phyloP scores from a whole-genome alignment of 2,888 invertebrate genomes.

The Galerucella pusilla region DNA sequence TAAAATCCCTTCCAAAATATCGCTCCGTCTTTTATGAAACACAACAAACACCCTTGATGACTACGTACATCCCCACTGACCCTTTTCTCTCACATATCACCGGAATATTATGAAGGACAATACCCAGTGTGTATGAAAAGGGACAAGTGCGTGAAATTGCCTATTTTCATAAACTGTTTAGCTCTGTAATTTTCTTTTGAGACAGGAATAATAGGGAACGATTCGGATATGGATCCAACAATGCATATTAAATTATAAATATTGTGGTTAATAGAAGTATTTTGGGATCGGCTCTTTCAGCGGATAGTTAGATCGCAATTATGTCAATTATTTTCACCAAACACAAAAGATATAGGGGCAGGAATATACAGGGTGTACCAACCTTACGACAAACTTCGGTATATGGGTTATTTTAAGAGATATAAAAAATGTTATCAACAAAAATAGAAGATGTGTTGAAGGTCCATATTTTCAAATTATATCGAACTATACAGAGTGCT shows the following conservation, averaged over 20 bases:
- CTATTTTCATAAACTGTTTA: background rate
- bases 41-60: slow-evolving; percentile 35
- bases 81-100: slow-evolving; percentile 22
- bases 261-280: background rate
- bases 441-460: too few relatives aligned
- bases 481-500: too few relatives aligned
- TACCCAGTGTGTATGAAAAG: background rate
- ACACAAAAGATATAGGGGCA: too few relatives aligned
- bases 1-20: slow-evolving; percentile 34
- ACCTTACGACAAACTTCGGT: too few relatives aligned
- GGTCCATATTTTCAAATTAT: too few relatives aligned
- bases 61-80: slow-evolving; percentile 19
- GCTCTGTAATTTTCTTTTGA: background rate
- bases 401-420: too few relatives aligned
- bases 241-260: background rate
- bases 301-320: too few relatives aligned
- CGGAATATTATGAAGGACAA: slow-evolving; percentile 6
- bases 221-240: background rate
- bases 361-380: too few relatives aligned
- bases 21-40: slow-evolving; percentile 19
- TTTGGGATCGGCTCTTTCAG: too few relatives aligned
- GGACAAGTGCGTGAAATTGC: slow-evolving; percentile 4
- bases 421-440: too few relatives aligned
- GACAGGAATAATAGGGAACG: background rate
- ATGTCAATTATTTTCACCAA: too few relatives aligned